Percentiles rank a stretch among this genome's conserved stretches.
phyloP scores from a whole-genome alignment of 2,888 invertebrate genomes.

The Trissolcus brochymenae region DNA sequence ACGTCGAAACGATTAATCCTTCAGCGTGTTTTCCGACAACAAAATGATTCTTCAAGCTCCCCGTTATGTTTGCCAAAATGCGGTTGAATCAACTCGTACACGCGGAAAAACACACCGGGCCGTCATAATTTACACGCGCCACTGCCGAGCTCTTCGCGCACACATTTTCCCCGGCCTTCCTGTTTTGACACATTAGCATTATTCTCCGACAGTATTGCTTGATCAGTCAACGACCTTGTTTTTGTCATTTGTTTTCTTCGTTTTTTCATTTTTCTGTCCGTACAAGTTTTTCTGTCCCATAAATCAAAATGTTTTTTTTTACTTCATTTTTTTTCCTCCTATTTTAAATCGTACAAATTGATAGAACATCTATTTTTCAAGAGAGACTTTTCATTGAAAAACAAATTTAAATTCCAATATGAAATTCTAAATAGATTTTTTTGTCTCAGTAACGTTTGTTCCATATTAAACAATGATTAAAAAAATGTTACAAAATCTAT shows the following conservation, averaged over 20 bases:
- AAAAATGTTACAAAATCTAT: no score
- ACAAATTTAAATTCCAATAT: no score
- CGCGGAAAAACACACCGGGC: slow-evolving; percentile 27
- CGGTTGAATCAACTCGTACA: slow-evolving; percentile 38
- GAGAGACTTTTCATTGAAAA: no score
- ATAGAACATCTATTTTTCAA: no score
- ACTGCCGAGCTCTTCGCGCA: not conserved
- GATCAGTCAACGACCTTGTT: slow-evolving; percentile 1
- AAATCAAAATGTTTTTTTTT: no score
- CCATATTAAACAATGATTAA: no score
- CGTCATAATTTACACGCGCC: slow-evolving; percentile 34
- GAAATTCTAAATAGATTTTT: no score
- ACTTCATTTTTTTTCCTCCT: no score
- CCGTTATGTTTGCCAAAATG: slow-evolving; percentile 49
- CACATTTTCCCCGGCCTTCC: slow-evolving; percentile 3
- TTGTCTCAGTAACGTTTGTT: no score
- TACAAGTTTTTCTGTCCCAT: no score
- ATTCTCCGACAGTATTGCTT: slow-evolving; percentile 3
- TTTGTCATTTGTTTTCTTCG: slow-evolving; percentile 5
- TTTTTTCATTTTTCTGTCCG: not conserved
- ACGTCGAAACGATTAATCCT: slow-evolving; percentile 57
- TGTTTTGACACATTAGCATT: slow-evolving; percentile 26
- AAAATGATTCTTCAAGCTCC: slow-evolving; percentile 50
- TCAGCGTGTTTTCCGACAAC: slow-evolving; percentile 48
- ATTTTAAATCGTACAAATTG: no score